Base-by-base conservation (phyloP, 1,140 invertebrate genomes). In the Listronotus bonariensis region DNA sequence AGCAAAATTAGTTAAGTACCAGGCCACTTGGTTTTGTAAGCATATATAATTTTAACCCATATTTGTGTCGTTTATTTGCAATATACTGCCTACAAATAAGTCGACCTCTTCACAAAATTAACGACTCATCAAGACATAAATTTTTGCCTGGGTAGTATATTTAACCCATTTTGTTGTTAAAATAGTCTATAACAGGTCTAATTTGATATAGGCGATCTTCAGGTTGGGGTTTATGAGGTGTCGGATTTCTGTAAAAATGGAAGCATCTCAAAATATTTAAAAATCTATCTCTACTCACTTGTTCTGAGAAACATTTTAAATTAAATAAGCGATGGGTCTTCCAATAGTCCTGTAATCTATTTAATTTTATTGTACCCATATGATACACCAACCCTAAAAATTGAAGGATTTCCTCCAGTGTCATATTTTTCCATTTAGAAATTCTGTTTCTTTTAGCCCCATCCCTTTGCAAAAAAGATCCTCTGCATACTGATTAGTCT, bases 131-230 rank as follows among this genome's bases (percentile, higher is more conserved):
- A 34, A 80, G 61, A 41, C 67, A 74, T 20, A 80, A 53, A 15
- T 75, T 69, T 75, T 75, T 58, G 32, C 59, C 67, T 59, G 69
- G 61, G 65, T 62, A 67, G 60, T 76, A 76, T 38, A 71, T 64
- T 63, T 63, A 36, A 31, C 38, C 14, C 41, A 64, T 64, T 36
- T 31, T 64, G 38, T 45, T 46, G 52, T 64, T 56, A 36, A 64
- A 56, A 64, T 57, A 52, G 55, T 64, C 43, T 56, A 64, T 52
- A 20, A 64, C 56, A 32, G 52, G 52, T 64, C 42, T 64, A 14
- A 56, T 52, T 52, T 56, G 57, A 42, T 60, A 60, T 57, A 57
- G 40, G 40, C 55, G 40, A 42, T 60, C 57, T 36, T 59, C 41
- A 8, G 32, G 52, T 14, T 48, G 42, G 34, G 48, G 32, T 9